These are phyloP conservation scores for Gopherus evgoodei DNA, from an alignment of 2,113 vertebrate genomes.

Conservation along the genomic window DNA sequence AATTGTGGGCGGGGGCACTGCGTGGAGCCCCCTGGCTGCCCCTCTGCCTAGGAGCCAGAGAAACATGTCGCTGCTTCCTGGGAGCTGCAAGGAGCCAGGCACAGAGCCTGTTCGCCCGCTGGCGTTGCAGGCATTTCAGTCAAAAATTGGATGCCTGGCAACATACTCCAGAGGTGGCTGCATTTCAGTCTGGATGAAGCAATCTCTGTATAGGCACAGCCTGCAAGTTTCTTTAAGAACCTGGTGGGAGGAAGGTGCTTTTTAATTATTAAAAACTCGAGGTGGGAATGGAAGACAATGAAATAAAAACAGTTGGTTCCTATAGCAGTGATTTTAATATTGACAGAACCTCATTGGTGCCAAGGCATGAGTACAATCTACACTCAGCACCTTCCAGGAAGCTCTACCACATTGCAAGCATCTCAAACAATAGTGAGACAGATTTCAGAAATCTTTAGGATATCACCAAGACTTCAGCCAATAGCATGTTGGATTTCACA, in stretches of 20 bases:
- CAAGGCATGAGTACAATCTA: background rate
- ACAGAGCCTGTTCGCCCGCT: no score
- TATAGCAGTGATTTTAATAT: slow-evolving; percentile 60
- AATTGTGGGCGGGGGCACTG: no score
- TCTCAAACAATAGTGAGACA: background rate
- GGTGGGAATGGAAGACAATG: background rate
- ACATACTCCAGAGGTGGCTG: background rate
- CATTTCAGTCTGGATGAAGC: background rate
- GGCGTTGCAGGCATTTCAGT: no score
- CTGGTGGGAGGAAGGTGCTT: background rate
- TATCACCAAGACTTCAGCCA: background rate
- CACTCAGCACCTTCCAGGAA: background rate
- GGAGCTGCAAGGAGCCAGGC: no score
- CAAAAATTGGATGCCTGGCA: no score
- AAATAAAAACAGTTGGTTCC: background rate
- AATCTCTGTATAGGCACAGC: background rate
- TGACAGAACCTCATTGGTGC: background rate
- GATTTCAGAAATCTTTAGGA: background rate
- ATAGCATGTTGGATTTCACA: background rate
- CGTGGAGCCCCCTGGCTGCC: no score
- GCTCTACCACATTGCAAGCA: background rate
- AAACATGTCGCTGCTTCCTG: no score
- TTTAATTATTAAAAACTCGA: slow-evolving; percentile 3
- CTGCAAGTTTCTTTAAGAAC: background rate
- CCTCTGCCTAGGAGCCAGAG: no score